These are phyloP conservation scores for rat (Rattus norvegicus) DNA, from an alignment of 2,113 vertebrate genomes.

Conservation along the genomic window GRCr8 NC_086038.1:8154501-8155000, in stretches of 20 bases:
- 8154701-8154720: background rate
- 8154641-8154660: background rate
- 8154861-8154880: background rate
- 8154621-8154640: slow-evolving; percentile 41
- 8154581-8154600: slow-evolving; percentile 21
- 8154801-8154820: background rate
- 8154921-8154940: background rate
- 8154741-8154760: slow-evolving; percentile 19
- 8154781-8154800: background rate
- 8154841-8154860: slow-evolving; percentile 20
- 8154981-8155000: slow-evolving; percentile 33
- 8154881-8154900: background rate
- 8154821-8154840: background rate
- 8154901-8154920: background rate
- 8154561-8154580: slow-evolving; percentile 49
- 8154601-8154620: background rate
- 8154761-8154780: slow-evolving; percentile 5
- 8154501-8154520: too few relatives aligned
- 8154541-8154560: slow-evolving; percentile 41
- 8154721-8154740: background rate
- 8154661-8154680: background rate
- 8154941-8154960: slow-evolving; percentile 9
- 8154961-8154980: slow-evolving; percentile 6
- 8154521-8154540: background rate
- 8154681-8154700: background rate